Percentiles rank a stretch among this genome's conserved stretches.
phyloP scores from a whole-genome alignment of 2,888 invertebrate genomes.

The Corbicula japonica region DNA sequence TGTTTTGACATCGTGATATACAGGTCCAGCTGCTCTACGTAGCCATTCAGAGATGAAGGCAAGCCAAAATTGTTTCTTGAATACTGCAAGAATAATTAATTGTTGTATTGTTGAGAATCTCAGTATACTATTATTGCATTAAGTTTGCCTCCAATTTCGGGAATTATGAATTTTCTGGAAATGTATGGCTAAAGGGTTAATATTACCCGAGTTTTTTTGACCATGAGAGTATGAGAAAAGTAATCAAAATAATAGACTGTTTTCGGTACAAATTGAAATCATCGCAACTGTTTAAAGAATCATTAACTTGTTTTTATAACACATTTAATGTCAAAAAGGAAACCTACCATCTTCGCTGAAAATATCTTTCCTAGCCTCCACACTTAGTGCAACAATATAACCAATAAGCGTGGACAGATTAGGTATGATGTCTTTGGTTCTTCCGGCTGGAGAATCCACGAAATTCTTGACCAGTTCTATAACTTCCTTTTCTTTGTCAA shows the following conservation, averaged over 20 bases:
- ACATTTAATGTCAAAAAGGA: too few relatives aligned
- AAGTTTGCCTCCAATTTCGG: too few relatives aligned
- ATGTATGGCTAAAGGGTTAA: too few relatives aligned
- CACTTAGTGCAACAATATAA: slow-evolving; percentile 69
- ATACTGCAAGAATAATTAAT: neutral
- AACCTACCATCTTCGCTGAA: slow-evolving; percentile 54
- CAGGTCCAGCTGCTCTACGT: slow-evolving; percentile 51
- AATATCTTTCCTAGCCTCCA: slow-evolving; percentile 32
- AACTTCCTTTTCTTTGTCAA: slow-evolving; percentile 55
- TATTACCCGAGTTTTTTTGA: too few relatives aligned
- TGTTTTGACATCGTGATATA: slow-evolving; percentile 47
- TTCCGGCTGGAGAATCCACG: slow-evolving; percentile 60
- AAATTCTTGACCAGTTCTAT: slow-evolving; percentile 60
- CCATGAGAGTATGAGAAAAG: neutral
- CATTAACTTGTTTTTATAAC: too few relatives aligned
- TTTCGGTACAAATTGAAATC: neutral
- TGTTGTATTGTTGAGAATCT: neutral
- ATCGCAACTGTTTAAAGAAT: too few relatives aligned
- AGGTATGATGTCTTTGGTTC: slow-evolving; percentile 69
- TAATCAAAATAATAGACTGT: neutral
- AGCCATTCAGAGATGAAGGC: slow-evolving; percentile 60
- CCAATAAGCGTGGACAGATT: slow-evolving; percentile 74
- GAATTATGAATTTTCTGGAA: too few relatives aligned
- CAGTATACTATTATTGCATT: too few relatives aligned
- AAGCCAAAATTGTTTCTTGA: slow-evolving; percentile 53